Conservation (phyloP, 2,888 invertebrate species). For the Cylindroiulus punctatus region DNA sequence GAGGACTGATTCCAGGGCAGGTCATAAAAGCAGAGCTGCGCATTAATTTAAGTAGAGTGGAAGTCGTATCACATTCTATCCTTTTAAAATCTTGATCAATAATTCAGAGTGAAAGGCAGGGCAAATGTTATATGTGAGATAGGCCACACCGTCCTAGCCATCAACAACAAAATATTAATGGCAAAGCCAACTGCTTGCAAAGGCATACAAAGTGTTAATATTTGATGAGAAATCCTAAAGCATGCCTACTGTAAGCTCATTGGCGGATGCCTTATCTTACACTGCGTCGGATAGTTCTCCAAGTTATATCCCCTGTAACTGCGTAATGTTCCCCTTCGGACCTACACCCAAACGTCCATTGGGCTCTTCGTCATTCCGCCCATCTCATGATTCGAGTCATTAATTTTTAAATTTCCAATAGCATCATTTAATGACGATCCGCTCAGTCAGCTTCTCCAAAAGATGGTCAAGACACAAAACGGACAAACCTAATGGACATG, state of each 20-base stretch:
- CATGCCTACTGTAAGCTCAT: background rate
- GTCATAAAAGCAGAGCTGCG: constrained; percentile 11
- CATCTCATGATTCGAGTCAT: background rate
- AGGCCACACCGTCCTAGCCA: background rate
- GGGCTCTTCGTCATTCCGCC: background rate
- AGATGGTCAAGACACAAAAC: background rate
- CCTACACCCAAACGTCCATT: background rate
- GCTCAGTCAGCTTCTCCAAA: background rate
- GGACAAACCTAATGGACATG: background rate
- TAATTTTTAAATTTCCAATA: constrained; percentile 15
- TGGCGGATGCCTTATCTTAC: background rate
- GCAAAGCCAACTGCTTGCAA: background rate
- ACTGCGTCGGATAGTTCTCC: background rate
- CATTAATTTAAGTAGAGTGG: constrained; percentile 39
- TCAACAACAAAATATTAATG: constrained; percentile 44
- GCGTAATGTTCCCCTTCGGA: background rate
- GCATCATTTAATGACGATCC: background rate
- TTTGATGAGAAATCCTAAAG: constrained; percentile 25
- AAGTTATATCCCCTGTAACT: background rate
- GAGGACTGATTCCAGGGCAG: constrained; percentile 10
- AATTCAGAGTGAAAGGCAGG: constrained; percentile 38
- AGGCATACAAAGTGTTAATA: constrained; percentile 28
- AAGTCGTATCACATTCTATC: constrained; percentile 33
- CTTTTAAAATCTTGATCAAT: constrained; percentile 45
- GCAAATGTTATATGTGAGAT: background rate